phyloP scores from a whole-genome alignment of 2,797 vertebrate genomes.

The Vireo griseus region DNA sequence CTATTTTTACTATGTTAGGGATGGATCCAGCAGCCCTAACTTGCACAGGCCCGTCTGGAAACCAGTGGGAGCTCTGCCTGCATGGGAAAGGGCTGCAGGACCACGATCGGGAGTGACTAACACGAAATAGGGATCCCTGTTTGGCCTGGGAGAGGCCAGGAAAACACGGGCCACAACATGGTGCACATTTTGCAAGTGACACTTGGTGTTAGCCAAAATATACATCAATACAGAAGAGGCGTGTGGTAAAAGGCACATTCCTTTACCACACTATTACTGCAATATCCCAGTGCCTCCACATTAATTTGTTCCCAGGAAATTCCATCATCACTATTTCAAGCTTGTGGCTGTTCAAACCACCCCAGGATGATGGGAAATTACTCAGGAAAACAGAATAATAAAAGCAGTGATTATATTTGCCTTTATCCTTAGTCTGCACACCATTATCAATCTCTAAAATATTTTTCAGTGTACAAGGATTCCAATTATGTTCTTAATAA shows the following conservation, averaged over 20 bases:
- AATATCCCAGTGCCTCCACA: conserved; percentile 8
- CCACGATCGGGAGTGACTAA: not conserved
- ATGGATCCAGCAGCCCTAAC: not conserved
- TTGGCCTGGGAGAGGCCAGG: not conserved
- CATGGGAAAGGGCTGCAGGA: not conserved
- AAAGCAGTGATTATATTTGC: conserved; percentile 27
- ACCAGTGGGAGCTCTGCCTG: not conserved
- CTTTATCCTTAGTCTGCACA: not conserved
- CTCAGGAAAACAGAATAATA: conserved; percentile 17
- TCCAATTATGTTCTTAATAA: not conserved
- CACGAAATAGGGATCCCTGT: not conserved
- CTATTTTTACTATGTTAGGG: conserved; percentile 16
- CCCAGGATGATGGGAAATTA: conserved; percentile 36
- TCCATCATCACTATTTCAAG: conserved; percentile 43
- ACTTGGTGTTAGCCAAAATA: conserved; percentile 41
- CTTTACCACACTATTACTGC: not conserved
- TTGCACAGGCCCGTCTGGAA: not conserved
- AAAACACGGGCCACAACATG: not conserved
- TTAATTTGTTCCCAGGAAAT: conserved; percentile 58
- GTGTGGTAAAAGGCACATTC: conserved; percentile 13
- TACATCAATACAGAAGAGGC: not conserved
- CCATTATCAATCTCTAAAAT: not conserved
- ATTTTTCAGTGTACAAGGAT: not conserved
- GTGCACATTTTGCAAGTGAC: not conserved
- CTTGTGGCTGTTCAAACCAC: not conserved